Conservation (phyloP, 2,113 vertebrate species). For the Notarius quadriscutis region DNA sequence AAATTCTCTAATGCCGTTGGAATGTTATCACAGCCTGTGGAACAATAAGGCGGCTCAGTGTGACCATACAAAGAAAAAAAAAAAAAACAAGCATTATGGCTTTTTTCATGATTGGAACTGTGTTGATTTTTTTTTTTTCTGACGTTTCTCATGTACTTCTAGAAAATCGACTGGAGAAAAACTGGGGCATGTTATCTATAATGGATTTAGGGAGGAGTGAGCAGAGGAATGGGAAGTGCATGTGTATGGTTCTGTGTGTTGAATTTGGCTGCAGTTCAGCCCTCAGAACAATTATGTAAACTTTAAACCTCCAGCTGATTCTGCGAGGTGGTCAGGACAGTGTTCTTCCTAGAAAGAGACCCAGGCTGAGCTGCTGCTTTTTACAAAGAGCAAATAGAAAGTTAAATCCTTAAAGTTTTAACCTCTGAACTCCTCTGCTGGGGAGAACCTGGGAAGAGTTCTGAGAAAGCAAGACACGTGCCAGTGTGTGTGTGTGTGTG, state of each 20-base stretch:
- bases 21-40: constrained; percentile 24
- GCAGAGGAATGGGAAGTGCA: neutral
- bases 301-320: constrained; percentile 55
- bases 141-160: neutral
- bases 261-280: constrained; percentile 46
- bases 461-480: constrained; percentile 13
- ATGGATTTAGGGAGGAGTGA: constrained; percentile 8
- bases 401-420: constrained; percentile 41
- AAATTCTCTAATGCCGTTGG: constrained; percentile 62
- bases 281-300: constrained; percentile 48
- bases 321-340: neutral
- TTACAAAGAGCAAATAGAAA: constrained; percentile 43
- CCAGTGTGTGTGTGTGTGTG: neutral
- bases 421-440: constrained; percentile 51
- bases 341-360: constrained; percentile 59
- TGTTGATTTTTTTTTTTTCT: neutral
- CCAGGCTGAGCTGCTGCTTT: constrained; percentile 23
- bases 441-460: neutral
- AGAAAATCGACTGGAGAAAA: constrained; percentile 8
- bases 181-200: constrained; percentile 5
- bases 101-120: neutral
- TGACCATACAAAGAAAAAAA: neutral
- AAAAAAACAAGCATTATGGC: neutral
- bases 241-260: constrained; percentile 31
- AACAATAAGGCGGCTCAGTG: neutral